Percentiles rank a stretch among this genome's conserved stretches.
Conservation (phyloP, 2,113 vertebrate species). For the Nanorana parkeri region DNA sequence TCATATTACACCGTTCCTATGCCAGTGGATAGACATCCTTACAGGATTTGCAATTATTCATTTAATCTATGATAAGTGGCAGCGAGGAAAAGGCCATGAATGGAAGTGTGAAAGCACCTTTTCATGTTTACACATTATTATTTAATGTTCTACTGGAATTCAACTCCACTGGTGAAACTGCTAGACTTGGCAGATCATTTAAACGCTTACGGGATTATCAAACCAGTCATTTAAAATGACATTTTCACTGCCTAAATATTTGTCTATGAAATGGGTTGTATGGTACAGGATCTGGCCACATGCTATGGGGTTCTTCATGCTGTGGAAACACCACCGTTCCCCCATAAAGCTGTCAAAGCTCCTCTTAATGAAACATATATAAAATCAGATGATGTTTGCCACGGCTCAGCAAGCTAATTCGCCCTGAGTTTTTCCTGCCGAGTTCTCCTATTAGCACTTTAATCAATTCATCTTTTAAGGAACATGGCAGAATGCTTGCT, state of each 20-base stretch:
- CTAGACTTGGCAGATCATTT: constrained; percentile 78
- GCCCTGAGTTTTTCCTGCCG: constrained; percentile 68
- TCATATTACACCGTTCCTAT: constrained; percentile 26
- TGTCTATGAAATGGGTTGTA: constrained; percentile 77
- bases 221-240: constrained; percentile 77
- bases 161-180: constrained; percentile 66
- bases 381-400: constrained; percentile 74
- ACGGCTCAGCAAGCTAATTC: constrained; percentile 74
- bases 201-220: constrained; percentile 81
- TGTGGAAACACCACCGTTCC: constrained; percentile 75
- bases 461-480: constrained; percentile 67
- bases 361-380: constrained; percentile 81
- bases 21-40: constrained; percentile 36
- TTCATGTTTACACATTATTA: constrained; percentile 67
- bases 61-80: constrained; percentile 47
- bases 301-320: constrained; percentile 76
- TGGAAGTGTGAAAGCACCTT: constrained; percentile 47
- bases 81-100: constrained; percentile 32
- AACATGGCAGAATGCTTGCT: constrained; percentile 60
- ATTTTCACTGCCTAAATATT: constrained; percentile 83
- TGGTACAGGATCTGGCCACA: constrained; percentile 75
- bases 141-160: constrained; percentile 67
- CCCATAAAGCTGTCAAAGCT: constrained; percentile 84
- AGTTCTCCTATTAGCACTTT: constrained; percentile 67
- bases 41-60: constrained; percentile 49